These are phyloP conservation scores for Drosophila oshimai DNA, from an alignment of 1,140 invertebrate species.

Conservation along the genomic window DNA sequence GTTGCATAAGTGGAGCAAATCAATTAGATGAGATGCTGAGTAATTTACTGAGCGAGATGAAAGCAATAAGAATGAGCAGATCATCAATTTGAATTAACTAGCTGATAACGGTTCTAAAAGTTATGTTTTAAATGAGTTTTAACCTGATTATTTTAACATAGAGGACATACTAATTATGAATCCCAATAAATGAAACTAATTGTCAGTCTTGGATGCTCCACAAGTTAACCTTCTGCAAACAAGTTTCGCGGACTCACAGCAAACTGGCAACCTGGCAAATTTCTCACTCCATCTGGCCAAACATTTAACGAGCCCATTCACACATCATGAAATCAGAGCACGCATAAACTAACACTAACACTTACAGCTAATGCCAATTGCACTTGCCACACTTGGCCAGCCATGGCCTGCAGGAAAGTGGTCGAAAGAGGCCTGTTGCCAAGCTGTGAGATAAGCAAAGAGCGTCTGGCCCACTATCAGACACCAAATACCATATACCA, in stretches of 20 bases:
- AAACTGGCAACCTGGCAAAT: slow-evolving; percentile 21
- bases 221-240: slow-evolving; percentile 7
- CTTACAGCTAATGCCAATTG: slow-evolving; percentile 19
- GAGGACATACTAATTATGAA: not conserved
- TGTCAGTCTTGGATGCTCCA: not conserved
- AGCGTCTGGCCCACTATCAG: slow-evolving; percentile 34
- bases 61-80: slow-evolving; percentile 1
- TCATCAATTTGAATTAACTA: slow-evolving; percentile 2
- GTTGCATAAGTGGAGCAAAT: slow-evolving; percentile 34
- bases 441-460: slow-evolving; percentile 35
- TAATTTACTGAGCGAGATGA: slow-evolving; percentile 3
- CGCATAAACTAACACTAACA: slow-evolving; percentile 52
- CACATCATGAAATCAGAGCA: slow-evolving; percentile 45
- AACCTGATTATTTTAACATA: too few relatives aligned
- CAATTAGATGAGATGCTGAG: not conserved
- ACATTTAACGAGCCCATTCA: slow-evolving; percentile 44
- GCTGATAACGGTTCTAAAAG: too few relatives aligned
- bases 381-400: slow-evolving; percentile 33
- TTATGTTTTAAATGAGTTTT: too few relatives aligned
- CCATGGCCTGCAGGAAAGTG: too few relatives aligned
- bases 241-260: not conserved
- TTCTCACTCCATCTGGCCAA: slow-evolving; percentile 18
- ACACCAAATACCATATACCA: slow-evolving; percentile 25
- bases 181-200: slow-evolving; percentile 1
- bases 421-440: slow-evolving; percentile 38